Base-by-base conservation (phyloP, 1,140 invertebrate species). In the Drosophila pectinifera region DNA sequence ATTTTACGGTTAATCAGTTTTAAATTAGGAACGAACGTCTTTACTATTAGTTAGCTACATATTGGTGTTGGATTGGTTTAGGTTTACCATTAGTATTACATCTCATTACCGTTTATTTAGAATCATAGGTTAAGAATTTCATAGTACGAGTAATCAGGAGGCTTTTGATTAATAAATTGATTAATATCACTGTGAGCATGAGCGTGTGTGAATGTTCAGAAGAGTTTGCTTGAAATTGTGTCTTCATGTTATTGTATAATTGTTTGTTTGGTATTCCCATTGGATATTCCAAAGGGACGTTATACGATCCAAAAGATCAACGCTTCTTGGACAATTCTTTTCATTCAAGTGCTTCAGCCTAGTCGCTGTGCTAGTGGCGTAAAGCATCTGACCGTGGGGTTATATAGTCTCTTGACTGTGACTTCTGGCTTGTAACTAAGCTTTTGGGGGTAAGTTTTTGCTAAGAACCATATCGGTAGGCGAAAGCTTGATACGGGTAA, bases 201-300 rank as follows among this genome's bases (percentile, higher is more conserved):
- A 92, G 91, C 91, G 90, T 92, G 91, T 92, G 91, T 92, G 91
- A 92, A 92, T 92, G 91, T 92, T 91, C 77, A 88, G 73, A 91
- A 89, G 80, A 89, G 73, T 85, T 77, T 81, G 72, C 67, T 90
- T 90, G 69, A 80, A 69, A 26, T 78, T 69, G 61, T 75, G 68
- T 90, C 76, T 76, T 61, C 42, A 54, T 91, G 89, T 91, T 81
- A 75, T 48, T 74, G 43, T 77, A 73, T 58, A 79, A 28, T 48
- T 26, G 20, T 34, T 53, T 65, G 53, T 56, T 73, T 67, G 16
- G 31, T 14, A n/a, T 48, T 31, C 49, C 67, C 58, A 56, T 53
- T n/a, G 16, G 31, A 22, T 20, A 20, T 13, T 11, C 31, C 51
- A 54, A 54, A 16, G 36, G 61, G 43, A 46, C 7, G 34, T 28